Conservation (phyloP, 2,797 vertebrate genomes). For the Salarias fasciatus region DNA sequence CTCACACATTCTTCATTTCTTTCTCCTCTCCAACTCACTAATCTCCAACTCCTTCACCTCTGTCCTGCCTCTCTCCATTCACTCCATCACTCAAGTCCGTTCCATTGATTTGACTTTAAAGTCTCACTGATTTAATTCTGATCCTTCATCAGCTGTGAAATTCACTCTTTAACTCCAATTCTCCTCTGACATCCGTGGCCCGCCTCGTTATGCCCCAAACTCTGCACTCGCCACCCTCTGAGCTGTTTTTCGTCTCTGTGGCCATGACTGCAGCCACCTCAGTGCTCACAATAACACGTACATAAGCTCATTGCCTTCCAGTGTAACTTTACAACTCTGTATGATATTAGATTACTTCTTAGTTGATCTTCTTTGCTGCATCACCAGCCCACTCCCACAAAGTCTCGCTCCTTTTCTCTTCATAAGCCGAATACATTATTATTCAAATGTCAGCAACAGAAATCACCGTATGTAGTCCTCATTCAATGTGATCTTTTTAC, state of each 20-base stretch:
- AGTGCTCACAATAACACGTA: no score
- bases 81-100: constrained; percentile 40
- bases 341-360: no score
- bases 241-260: neutral
- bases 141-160: constrained; percentile 67
- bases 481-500: no score
- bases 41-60: constrained; percentile 46
- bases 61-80: constrained; percentile 30
- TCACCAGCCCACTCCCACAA: no score
- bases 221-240: neutral
- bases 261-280: neutral
- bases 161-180: constrained; percentile 43
- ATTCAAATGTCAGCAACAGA: no score
- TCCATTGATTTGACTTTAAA: constrained; percentile 56
- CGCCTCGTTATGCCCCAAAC: neutral
- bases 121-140: constrained; percentile 56
- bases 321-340: no score
- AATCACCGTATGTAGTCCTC: no score
- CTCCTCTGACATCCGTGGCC: neutral
- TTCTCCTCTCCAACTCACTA: constrained; percentile 40
- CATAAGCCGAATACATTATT: no score
- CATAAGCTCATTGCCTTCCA: no score
- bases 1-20: constrained; percentile 19
- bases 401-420: no score
- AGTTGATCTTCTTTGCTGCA: no score